phyloP scores from a whole-genome alignment of 2,113 vertebrate genomes.

The Climacteris rufus region DNA sequence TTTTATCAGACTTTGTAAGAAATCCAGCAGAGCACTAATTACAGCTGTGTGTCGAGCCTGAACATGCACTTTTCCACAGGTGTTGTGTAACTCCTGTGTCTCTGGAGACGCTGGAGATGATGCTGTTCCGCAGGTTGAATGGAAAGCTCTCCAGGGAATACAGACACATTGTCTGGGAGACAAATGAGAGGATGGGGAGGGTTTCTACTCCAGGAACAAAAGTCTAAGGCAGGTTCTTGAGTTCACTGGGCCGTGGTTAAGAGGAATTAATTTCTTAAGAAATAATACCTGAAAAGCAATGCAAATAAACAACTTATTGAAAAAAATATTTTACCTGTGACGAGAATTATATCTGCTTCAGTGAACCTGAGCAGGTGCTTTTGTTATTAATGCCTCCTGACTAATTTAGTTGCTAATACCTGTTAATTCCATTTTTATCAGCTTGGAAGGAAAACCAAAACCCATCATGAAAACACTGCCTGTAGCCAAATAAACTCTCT shows the following conservation, averaged over 20 bases:
- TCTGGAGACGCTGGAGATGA: background rate
- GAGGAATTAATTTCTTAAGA: background rate
- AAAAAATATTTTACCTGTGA: background rate
- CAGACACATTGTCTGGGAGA: background rate
- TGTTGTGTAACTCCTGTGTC: background rate
- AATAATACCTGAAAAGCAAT: background rate
- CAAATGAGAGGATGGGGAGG: background rate
- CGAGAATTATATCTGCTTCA: constrained; percentile 4
- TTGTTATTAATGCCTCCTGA: background rate
- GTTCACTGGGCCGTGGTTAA: background rate
- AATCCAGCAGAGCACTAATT: background rate
- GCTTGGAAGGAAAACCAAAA: background rate
- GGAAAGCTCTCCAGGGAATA: background rate
- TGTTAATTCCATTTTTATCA: constrained; percentile 46
- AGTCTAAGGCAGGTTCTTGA: background rate
- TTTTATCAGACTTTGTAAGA: background rate
- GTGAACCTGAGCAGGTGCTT: background rate
- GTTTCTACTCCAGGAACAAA: background rate
- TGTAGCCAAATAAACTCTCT: background rate
- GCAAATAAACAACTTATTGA: background rate
- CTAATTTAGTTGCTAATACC: constrained; percentile 40
- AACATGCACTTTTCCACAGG: background rate
- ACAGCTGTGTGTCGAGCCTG: background rate
- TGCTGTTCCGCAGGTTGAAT: background rate
- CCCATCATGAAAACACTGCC: background rate